Base-by-base conservation (phyloP, 2,797 vertebrate genomes). In the Etheostoma nigrum region DNA sequence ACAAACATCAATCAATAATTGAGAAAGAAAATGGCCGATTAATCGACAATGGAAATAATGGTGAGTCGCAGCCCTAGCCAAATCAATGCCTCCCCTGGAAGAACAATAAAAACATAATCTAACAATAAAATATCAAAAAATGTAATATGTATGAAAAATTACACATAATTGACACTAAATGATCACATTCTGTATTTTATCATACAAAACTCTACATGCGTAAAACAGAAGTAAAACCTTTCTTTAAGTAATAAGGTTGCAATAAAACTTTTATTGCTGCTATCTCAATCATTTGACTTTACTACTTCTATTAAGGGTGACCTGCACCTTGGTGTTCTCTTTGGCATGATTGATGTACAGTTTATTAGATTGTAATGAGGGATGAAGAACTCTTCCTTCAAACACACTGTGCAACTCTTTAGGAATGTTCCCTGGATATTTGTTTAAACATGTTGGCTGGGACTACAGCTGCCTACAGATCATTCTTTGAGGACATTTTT, bases 391-490 rank as follows among this genome's bases (percentile, higher is more conserved):
- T 62, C 14, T 23, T 72, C n/a, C 51, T 15, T 36, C 12, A 69
- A 19, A 57, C 4, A 0, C 53, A 36, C 51, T 16, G 30, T 18
- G 58, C 45, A 11, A 68, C 49, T 67, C 27, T 19, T 33, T 4
- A 81, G 75, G 80, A 83, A 25, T 27, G 21, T 72, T 64, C 23
- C n/a, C 33, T 33, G 33, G 11, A 72, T 60, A 25, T 81, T 58
- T 81, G 81, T 78, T 81, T 51, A 16, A 70, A 66, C 82, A 58
- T 55, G 84, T 74, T 51, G 36, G 19, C 65, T 7, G 5, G 16
- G 44, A 52, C 48, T 27, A 16, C 47, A 55, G 53, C 53, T 62
- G 59, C 33, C 9, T 63, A 5, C 19, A 21, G 33, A 51, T 57
- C 30, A 14, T 55, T 36, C 27, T 33, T 67, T 48, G 0, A 78